Percentiles rank a stretch among this genome's conserved stretches.
Conservation (phyloP, 2,797 vertebrate genomes). For the Macrochelys suwanniensis region DNA sequence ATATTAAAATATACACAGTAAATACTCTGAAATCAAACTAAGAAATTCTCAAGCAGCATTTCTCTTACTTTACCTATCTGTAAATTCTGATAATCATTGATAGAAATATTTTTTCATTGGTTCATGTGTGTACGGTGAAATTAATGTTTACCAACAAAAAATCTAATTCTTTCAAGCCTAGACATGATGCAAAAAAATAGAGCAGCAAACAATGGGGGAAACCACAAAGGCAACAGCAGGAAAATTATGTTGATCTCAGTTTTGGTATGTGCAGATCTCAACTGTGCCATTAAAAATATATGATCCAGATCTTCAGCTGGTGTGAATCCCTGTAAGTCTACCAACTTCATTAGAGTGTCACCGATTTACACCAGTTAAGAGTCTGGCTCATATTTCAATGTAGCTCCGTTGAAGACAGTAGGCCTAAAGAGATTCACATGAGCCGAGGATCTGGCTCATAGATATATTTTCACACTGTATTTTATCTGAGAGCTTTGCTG, state of each 20-base stretch:
- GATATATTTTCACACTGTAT: background rate
- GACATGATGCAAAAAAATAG: background rate
- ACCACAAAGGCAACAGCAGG: background rate
- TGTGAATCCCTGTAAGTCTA: background rate
- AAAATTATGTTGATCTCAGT: background rate
- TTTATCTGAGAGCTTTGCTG: background rate
- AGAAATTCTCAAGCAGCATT: background rate
- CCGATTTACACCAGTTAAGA: background rate
- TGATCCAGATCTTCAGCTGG: background rate
- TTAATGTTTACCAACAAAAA: background rate
- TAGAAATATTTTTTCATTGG: background rate
- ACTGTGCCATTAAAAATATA: background rate
- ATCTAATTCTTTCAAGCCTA: background rate
- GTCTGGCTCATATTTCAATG: background rate
- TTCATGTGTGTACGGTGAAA: background rate
- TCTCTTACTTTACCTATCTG: background rate
- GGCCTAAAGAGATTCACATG: background rate
- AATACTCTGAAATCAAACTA: no score
- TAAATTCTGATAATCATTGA: background rate
- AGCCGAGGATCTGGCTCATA: background rate
- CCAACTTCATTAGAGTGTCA: background rate
- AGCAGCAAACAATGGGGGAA: background rate
- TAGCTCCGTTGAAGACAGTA: background rate
- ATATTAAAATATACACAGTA: no score
- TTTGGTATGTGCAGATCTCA: background rate